Evolutionary conservation across 1,140 invertebrate genomes (phyloP).

Genomic region (Lanistes nyassanus): DNA sequence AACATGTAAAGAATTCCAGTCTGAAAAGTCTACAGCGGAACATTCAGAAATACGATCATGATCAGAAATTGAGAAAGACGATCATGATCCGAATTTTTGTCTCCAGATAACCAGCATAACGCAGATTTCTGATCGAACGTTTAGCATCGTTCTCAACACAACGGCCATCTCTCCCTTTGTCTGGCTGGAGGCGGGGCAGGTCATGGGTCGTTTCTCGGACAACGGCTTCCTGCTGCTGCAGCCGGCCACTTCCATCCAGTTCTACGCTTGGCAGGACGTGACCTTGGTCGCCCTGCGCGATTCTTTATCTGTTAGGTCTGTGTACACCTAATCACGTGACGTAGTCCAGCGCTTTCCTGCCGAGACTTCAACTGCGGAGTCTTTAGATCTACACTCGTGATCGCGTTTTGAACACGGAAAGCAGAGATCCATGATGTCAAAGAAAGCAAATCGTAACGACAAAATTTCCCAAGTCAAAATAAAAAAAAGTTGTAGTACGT

Average conservation of each 20-base stretch:
- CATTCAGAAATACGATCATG: too few relatives aligned
- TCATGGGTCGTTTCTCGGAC: constrained; percentile 73
- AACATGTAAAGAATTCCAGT: too few relatives aligned
- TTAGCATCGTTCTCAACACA: constrained; percentile 61
- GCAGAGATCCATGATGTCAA: too few relatives aligned
- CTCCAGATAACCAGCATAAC: constrained; percentile 30
- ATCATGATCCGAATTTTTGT: neutral
- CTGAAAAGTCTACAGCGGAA: too few relatives aligned
- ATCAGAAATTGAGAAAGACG: too few relatives aligned
- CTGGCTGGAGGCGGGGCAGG: constrained; percentile 71
- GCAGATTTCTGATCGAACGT: constrained; percentile 5
- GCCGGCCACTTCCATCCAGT: constrained; percentile 46
- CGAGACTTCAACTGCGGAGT: too few relatives aligned
- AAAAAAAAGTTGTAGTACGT: too few relatives aligned
- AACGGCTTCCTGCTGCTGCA: constrained; percentile 73
- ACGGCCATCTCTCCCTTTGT: constrained; percentile 73
- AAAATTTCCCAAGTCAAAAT: too few relatives aligned
- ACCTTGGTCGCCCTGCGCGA: constrained; percentile 33
- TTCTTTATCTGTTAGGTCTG: constrained; percentile 58
- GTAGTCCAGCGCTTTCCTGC: too few relatives aligned
- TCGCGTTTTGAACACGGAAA: too few relatives aligned
- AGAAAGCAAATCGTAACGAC: too few relatives aligned
- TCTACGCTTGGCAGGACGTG: constrained; percentile 53
- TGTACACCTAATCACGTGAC: constrained; percentile 23
- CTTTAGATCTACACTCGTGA: neutral